Evolutionary conservation across 1,140 invertebrate genomes (phyloP).

Genomic region (Orius laevigatus): DNA sequence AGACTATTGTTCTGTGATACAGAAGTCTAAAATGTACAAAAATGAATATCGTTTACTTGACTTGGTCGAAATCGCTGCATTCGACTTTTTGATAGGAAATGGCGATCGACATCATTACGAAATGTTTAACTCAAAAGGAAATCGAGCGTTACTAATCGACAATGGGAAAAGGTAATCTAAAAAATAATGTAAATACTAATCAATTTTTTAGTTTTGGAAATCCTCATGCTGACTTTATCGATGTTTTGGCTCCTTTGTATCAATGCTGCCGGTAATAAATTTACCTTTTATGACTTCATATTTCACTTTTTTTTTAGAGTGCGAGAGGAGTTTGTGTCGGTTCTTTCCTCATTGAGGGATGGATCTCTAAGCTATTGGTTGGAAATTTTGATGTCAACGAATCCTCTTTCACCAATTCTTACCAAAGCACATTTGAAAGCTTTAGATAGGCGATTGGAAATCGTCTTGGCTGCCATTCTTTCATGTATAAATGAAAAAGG

Average conservation of each 20-base stretch:
- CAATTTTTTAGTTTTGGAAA: conserved; percentile 52
- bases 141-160: conserved; percentile 66
- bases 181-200: not conserved
- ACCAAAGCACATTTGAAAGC: conserved; percentile 57
- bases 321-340: conserved; percentile 47
- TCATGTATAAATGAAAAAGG: too few species aligned
- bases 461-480: conserved; percentile 54
- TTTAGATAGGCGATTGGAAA: conserved; percentile 57
- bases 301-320: conserved; percentile 35
- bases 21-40: conserved; percentile 22
- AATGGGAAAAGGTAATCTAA: conserved; percentile 66
- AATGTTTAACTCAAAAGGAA: conserved; percentile 39
- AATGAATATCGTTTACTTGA: conserved; percentile 49
- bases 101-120: conserved; percentile 89
- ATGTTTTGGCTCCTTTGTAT: conserved; percentile 75
- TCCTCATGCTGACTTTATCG: conserved; percentile 61
- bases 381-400: conserved; percentile 29
- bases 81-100: conserved; percentile 90
- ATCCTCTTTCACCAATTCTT: conserved; percentile 42
- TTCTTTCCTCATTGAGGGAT: conserved; percentile 48
- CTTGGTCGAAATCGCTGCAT: conserved; percentile 71
- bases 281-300: not conserved
- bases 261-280: conserved; percentile 68
- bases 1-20: conserved; percentile 59
- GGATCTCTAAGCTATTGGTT: conserved; percentile 38